Percentiles rank a stretch among this genome's conserved stretches.
Conservation (phyloP, 1,140 invertebrate genomes). For the Oreohelix idahoensis region DNA sequence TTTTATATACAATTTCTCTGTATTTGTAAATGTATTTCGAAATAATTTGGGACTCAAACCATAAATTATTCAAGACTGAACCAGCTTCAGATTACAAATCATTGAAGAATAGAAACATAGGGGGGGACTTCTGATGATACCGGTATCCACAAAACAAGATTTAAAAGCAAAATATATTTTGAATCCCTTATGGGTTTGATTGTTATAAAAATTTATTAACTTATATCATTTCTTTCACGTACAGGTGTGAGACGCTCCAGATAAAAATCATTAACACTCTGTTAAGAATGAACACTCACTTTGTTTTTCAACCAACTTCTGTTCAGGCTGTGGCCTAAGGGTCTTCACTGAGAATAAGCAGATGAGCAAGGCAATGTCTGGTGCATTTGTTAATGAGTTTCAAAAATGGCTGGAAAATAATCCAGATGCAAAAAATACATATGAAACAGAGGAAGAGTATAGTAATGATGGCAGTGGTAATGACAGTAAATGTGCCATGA, state of each 20-base stretch:
- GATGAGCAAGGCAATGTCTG: not conserved
- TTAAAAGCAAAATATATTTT: no score
- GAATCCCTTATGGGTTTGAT: no score
- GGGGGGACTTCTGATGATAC: no score
- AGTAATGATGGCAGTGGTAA: not conserved
- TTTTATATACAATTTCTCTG: no score
- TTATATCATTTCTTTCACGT: not conserved
- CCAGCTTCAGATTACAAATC: no score
- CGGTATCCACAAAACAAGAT: no score
- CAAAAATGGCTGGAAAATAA: slow-evolving; percentile 37
- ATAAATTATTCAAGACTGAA: no score
- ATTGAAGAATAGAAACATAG: no score
- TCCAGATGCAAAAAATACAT: not conserved
- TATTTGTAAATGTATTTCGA: no score
- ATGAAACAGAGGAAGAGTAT: slow-evolving; percentile 11
- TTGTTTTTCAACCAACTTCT: not conserved
- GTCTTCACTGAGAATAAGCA: not conserved
- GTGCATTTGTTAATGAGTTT: slow-evolving; percentile 37
- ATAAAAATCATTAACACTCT: not conserved
- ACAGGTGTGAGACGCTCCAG: not conserved
- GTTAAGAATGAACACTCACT: not conserved
- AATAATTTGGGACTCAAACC: no score
- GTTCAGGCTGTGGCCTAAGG: no score
- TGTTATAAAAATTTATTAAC: not conserved
- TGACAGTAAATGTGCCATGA: not conserved